These are phyloP conservation scores for Schizopygopsis malacanthus DNA, from an alignment of 2,797 vertebrate species.

Conservation along the genomic window DNA sequence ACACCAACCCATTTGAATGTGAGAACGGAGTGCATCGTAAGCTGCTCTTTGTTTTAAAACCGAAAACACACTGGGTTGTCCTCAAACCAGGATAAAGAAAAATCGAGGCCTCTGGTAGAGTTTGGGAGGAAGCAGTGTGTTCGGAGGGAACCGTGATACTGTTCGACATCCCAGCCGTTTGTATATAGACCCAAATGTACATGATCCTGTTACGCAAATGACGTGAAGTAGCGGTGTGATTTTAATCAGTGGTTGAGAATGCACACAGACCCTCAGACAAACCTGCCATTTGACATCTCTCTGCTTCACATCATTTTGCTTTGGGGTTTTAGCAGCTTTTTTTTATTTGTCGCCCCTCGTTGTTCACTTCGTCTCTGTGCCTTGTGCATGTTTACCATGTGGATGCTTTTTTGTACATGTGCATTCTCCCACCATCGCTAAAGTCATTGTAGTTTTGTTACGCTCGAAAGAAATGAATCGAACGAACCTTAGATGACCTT, in stretches of 20 bases:
- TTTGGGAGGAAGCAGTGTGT: constrained; percentile 33
- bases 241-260: constrained; percentile 61
- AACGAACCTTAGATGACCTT: constrained; percentile 39
- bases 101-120: constrained; percentile 46
- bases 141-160: constrained; percentile 36
- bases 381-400: constrained; percentile 50
- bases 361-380: constrained; percentile 26
- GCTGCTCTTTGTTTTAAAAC: constrained; percentile 79
- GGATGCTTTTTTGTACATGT: constrained; percentile 38
- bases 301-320: constrained; percentile 2
- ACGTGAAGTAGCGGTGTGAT: constrained; percentile 46
- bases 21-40: constrained; percentile 74
- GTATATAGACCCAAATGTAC: constrained; percentile 50
- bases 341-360: background rate
- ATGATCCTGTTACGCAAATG: constrained; percentile 25
- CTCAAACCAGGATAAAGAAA: constrained; percentile 70
- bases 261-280: constrained; percentile 40
- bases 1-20: constrained; percentile 73
- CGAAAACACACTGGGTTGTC: constrained; percentile 76
- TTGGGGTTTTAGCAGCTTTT: background rate
- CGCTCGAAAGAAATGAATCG: constrained; percentile 4
- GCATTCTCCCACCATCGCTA: constrained; percentile 53
- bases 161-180: constrained; percentile 38
- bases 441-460: constrained; percentile 43
- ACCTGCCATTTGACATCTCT: constrained; percentile 35